A percentile compares a stretch with the other conserved stretches of the same genome.
Evolutionary conservation across 2,888 invertebrate species (phyloP).

Genomic region (Phrixothrix hirtus): DNA sequence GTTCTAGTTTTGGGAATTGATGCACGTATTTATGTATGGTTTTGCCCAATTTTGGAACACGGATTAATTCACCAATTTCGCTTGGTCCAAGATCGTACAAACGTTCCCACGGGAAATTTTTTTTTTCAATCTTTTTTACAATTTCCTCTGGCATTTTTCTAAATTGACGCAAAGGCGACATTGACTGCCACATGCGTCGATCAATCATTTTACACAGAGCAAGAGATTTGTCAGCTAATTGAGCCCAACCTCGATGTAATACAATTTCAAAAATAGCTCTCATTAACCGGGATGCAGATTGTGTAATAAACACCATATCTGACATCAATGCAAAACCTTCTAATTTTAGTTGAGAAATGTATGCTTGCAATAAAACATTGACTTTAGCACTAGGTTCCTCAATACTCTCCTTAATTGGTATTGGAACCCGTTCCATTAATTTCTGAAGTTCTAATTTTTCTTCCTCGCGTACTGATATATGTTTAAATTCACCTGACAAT

Average conservation of each 20-base stretch:
- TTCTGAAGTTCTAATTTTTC: slow-evolving; percentile 97
- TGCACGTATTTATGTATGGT: slow-evolving; percentile 95
- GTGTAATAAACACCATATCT: slow-evolving; percentile 99
- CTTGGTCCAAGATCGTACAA: slow-evolving; percentile 95
- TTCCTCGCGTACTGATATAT: slow-evolving; percentile 91
- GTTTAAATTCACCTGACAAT: slow-evolving; percentile 92
- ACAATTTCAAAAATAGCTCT: slow-evolving; percentile 98
- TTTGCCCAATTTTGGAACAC: slow-evolving; percentile 91
- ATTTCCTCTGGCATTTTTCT: slow-evolving; percentile 97
- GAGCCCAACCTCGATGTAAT: slow-evolving; percentile 90
- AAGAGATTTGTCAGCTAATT: slow-evolving; percentile 92
- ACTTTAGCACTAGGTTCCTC: slow-evolving; percentile 98
- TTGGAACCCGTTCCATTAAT: slow-evolving; percentile 92
- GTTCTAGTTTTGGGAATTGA: slow-evolving; percentile 94
- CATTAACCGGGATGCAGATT: slow-evolving; percentile 93
- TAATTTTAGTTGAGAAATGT: slow-evolving; percentile 96
- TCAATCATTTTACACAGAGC: slow-evolving; percentile 99
- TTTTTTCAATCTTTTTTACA: slow-evolving; percentile 97
- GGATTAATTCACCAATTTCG: slow-evolving; percentile 93
- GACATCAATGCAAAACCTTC: slow-evolving; percentile 99
- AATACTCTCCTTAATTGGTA: slow-evolving; percentile 97
- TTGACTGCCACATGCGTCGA: slow-evolving; percentile 98
- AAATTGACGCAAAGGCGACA: slow-evolving; percentile 97
- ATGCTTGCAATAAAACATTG: slow-evolving; percentile 93
- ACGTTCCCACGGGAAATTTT: slow-evolving; percentile 91